Evolutionary conservation across 2,888 invertebrate genomes (phyloP).

Genomic region (Brachynemurus nebulosus): DNA sequence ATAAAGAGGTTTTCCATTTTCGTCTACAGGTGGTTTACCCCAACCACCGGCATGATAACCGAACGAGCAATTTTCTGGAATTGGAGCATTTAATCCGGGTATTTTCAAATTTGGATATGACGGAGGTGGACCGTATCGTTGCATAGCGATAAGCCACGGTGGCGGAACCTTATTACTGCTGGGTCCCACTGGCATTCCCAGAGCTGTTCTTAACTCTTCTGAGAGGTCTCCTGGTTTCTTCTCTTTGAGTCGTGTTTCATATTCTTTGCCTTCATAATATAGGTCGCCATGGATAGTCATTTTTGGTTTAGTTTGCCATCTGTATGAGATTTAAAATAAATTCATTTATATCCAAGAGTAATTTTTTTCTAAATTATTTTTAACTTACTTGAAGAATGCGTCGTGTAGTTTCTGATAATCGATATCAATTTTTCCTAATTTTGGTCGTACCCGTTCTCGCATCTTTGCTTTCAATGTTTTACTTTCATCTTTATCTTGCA

Average conservation of each 20-base stretch:
- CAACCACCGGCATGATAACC: constrained; percentile 99
- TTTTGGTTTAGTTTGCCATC: constrained; percentile 97
- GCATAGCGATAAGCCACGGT: constrained; percentile 95
- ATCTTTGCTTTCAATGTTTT: constrained; percentile 94
- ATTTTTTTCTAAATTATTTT: constrained; percentile 15
- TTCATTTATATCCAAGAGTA: not conserved
- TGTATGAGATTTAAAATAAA: constrained; percentile 23
- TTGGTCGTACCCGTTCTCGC: constrained; percentile 92
- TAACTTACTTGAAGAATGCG: constrained; percentile 90
- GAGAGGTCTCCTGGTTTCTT: constrained; percentile 97
- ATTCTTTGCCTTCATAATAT: constrained; percentile 98
- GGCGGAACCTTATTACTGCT: constrained; percentile 85
- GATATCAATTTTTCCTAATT: constrained; percentile 98
- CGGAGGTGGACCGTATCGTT: constrained; percentile 96
- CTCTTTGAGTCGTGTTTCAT: constrained; percentile 92
- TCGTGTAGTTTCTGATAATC: constrained; percentile 99
- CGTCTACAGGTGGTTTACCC: constrained; percentile 99
- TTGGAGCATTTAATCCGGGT: constrained; percentile 94
- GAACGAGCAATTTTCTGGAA: constrained; percentile 94
- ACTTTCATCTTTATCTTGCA: constrained; percentile 94
- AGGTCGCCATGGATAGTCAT: constrained; percentile 99
- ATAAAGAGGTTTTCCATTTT: constrained; percentile 92
- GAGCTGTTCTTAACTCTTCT: constrained; percentile 87
- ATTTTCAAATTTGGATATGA: constrained; percentile 98
- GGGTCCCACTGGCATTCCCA: constrained; percentile 98